Evolutionary conservation across 2,797 vertebrate species (phyloP).

Genomic region (Pseudochromis fuscus): DNA sequence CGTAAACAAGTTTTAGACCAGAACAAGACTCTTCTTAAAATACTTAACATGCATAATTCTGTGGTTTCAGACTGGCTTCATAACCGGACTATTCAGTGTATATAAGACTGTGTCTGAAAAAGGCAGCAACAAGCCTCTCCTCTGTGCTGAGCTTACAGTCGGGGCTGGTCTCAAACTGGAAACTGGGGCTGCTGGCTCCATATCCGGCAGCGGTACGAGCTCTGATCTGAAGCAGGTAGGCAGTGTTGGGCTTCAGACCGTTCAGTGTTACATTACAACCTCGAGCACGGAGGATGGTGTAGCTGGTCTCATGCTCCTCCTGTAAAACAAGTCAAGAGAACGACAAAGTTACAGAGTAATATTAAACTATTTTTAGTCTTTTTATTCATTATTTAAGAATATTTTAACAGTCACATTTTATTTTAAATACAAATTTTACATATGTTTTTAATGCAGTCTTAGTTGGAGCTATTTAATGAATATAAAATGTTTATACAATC

Average conservation of each 20-base stretch:
- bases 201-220: slow-evolving; percentile 97
- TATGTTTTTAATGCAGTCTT: no score
- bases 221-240: slow-evolving; percentile 96
- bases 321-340: slow-evolving; percentile 70
- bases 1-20: no score
- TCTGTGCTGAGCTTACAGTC: slow-evolving; percentile 88
- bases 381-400: no score
- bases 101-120: no score
- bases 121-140: background rate
- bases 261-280: slow-evolving; percentile 95
- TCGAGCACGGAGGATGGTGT: slow-evolving; percentile 95
- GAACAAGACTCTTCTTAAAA: no score
- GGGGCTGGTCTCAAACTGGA: slow-evolving; percentile 97
- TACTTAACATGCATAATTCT: background rate
- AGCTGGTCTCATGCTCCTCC: slow-evolving; percentile 99
- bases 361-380: slow-evolving; percentile 20
- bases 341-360: slow-evolving; percentile 2
- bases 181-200: slow-evolving; percentile 94
- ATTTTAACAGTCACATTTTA: no score
- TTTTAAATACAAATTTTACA: no score
- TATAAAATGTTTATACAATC: background rate
- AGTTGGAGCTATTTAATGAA: slow-evolving; percentile 15
- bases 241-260: slow-evolving; percentile 95
- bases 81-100: background rate
- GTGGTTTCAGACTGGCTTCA: slow-evolving; percentile 1